Conservation (phyloP, 2,113 vertebrate genomes). For the Trogon melanurus region DNA sequence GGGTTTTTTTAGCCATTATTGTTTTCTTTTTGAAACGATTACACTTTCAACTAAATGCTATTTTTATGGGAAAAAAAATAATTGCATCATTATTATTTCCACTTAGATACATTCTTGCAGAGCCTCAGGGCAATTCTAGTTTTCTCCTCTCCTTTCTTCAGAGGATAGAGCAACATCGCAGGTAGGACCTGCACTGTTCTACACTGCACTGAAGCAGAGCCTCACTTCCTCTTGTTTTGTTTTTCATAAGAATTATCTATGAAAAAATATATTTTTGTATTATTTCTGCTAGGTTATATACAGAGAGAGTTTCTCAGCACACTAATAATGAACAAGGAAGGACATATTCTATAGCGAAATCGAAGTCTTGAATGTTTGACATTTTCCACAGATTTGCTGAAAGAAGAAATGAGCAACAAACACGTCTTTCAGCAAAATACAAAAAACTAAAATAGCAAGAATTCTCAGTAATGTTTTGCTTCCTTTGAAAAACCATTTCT, state of each 20-base stretch:
- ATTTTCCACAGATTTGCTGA: neutral
- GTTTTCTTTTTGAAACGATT: neutral
- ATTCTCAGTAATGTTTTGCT: neutral
- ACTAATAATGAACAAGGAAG: neutral
- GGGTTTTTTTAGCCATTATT: neutral
- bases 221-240: neutral
- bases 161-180: neutral
- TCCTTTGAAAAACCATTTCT: neutral
- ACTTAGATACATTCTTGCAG: neutral
- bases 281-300: neutral
- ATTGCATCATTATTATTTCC: conserved; percentile 19
- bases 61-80: neutral
- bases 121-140: neutral
- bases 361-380: neutral
- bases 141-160: neutral
- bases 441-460: neutral
- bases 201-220: neutral
- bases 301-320: neutral
- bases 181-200: neutral
- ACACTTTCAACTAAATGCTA: neutral
- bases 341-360: neutral
- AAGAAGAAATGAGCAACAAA: neutral
- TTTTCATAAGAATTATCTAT: neutral
- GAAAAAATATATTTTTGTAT: neutral
- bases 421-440: neutral